phyloP scores from a whole-genome alignment of 1,140 invertebrate genomes.

The Philotrypesis tridentata region DNA sequence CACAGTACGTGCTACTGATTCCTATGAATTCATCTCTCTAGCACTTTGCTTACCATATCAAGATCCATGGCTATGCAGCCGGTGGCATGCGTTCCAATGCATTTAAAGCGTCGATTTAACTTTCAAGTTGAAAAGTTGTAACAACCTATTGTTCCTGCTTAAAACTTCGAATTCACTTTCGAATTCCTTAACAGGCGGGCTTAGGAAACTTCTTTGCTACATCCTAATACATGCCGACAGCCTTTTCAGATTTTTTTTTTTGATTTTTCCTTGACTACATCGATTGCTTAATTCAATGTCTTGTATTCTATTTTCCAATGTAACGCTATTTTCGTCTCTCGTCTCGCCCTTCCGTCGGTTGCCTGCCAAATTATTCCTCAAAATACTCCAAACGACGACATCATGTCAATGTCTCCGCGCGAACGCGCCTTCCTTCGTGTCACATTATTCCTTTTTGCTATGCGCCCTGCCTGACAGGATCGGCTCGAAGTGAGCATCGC shows the following conservation, averaged over 20 bases:
- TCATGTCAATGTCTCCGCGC: background rate
- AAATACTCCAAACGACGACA: background rate
- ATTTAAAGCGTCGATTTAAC: background rate
- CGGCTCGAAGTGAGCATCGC: background rate
- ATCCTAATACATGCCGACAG: background rate
- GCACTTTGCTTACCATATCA: background rate
- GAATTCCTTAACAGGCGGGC: background rate
- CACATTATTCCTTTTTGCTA: background rate
- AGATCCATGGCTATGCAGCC: background rate
- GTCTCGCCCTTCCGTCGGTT: background rate
- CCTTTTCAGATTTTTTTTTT: too few species aligned
- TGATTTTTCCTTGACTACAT: background rate
- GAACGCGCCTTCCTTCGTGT: background rate
- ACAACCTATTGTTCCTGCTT: too few species aligned
- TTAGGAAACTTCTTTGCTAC: background rate
- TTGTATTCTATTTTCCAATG: background rate
- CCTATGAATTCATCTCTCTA: background rate
- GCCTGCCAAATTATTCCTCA: background rate
- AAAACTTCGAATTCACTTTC: background rate
- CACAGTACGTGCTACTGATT: background rate
- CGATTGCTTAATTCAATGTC: too few species aligned
- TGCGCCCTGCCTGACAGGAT: background rate
- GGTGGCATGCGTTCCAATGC: too few species aligned
- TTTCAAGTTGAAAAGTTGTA: background rate
- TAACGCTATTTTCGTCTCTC: background rate